These are phyloP conservation scores for Anthonomus grandis DNA, from an alignment of 1,140 invertebrate species.

Conservation along the genomic window DNA sequence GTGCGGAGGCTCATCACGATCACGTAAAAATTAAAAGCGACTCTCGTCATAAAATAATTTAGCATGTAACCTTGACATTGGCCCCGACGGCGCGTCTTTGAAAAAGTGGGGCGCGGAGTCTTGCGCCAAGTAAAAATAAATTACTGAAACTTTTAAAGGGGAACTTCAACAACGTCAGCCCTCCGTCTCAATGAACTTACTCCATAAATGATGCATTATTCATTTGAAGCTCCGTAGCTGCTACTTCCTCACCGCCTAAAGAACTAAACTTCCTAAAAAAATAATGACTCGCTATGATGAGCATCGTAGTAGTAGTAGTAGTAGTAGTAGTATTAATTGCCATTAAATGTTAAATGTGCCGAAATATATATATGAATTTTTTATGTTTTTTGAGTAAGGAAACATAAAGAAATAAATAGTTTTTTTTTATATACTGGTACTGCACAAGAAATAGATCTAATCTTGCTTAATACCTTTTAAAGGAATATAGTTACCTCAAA, in stretches of 20 bases:
- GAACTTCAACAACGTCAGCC: constrained; percentile 26
- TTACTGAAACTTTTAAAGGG: constrained; percentile 33
- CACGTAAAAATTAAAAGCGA: constrained; percentile 30
- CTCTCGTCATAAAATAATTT: constrained; percentile 31
- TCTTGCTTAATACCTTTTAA: too few relatives aligned
- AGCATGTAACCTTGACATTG: constrained; percentile 27
- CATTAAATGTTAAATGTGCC: constrained; percentile 49
- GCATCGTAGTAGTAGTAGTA: too few relatives aligned
- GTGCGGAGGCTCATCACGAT: too few relatives aligned
- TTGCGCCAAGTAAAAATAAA: constrained; percentile 31
- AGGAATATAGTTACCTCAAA: too few relatives aligned
- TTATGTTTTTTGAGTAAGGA: too few relatives aligned
- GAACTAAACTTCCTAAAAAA: constrained; percentile 40
- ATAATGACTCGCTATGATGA: constrained; percentile 49
- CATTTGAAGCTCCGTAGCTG: constrained; percentile 36
- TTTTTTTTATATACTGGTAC: too few relatives aligned
- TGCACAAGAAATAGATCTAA: too few relatives aligned
- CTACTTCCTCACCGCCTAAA: constrained; percentile 27
- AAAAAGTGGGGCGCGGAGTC: constrained; percentile 26
- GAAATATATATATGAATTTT: too few relatives aligned
- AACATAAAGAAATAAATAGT: too few relatives aligned
- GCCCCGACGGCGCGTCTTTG: too few relatives aligned
- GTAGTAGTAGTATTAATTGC: too few relatives aligned
- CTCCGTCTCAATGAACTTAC: constrained; percentile 37
- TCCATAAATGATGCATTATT: constrained; percentile 42